These are phyloP conservation scores for Pachliopta kotzebuea DNA, from an alignment of 2,888 invertebrate genomes.

Conservation along the genomic window DNA sequence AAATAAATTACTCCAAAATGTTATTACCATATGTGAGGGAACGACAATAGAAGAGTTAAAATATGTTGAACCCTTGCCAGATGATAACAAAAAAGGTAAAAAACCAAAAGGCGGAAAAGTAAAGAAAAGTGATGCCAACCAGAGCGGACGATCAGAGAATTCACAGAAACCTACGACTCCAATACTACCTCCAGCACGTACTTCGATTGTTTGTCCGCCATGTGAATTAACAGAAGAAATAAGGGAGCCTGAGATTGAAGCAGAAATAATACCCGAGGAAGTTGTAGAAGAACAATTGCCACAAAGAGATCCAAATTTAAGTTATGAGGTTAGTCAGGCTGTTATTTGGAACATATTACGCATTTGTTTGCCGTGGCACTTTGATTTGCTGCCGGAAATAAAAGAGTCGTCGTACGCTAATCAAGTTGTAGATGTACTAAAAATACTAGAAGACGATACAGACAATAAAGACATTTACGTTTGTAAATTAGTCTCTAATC, in stretches of 20 bases:
- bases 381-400: slow-evolving; percentile 53
- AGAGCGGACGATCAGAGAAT: slow-evolving; percentile 54
- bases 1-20: slow-evolving; percentile 51
- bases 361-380: slow-evolving; percentile 69
- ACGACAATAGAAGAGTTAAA: slow-evolving; percentile 60
- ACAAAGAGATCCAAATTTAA: slow-evolving; percentile 49
- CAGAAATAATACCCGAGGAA: slow-evolving; percentile 43
- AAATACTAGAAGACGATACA: slow-evolving; percentile 54
- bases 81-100: slow-evolving; percentile 52
- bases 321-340: slow-evolving; percentile 58
- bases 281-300: slow-evolving; percentile 50
- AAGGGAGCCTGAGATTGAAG: slow-evolving; percentile 41
- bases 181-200: slow-evolving; percentile 39
- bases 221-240: slow-evolving; percentile 49
- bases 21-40: slow-evolving; percentile 58
- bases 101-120: slow-evolving; percentile 44
- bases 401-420: slow-evolving; percentile 51
- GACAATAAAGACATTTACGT: slow-evolving; percentile 65
- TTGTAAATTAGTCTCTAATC: slow-evolving; percentile 57
- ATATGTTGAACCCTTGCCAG: slow-evolving; percentile 44
- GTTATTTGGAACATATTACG: slow-evolving; percentile 66
- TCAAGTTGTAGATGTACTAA: slow-evolving; percentile 49
- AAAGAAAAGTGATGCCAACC: slow-evolving; percentile 48
- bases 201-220: slow-evolving; percentile 52
- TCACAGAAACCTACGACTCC: slow-evolving; percentile 39